Base-by-base conservation (phyloP, 2,888 invertebrate genomes). In the Chalcosyrphus nemorum region DNA sequence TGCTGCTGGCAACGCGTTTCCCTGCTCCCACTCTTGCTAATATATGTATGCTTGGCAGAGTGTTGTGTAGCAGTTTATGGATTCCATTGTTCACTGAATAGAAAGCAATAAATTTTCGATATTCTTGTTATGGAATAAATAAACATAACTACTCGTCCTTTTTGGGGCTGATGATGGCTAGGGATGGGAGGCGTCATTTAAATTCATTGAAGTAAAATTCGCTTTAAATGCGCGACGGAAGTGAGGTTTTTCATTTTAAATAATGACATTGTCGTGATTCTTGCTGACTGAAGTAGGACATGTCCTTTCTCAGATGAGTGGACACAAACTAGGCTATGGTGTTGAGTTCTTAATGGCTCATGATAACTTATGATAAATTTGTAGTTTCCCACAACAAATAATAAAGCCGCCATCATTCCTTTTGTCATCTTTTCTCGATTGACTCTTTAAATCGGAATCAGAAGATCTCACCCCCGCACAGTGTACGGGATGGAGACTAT, bases 51-150 rank as follows among this genome's bases (percentile, higher is more conserved):
- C 32, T 13, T 32, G 56, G 56, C 38, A 45, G 21, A 29, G 29
- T 57, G 19, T 45, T 24, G n/a, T 65, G 43, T 59, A 74, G 52
- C 52, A 29, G 52, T 61, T 74, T 54, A 63, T 75, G 74, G 17
- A 71, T 61, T 41, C 59, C 27, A 59, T 63, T 80, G 78, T 57
- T 74, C 82, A 78, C 19, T 74, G 78, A 84, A 84, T 74, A 63
- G 68, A 80, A 61, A 74, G 70, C 74, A 80, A 84, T 84, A 84
- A 84, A 84, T 84, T 80, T 43, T 65, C 74, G 68, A 84, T 74
- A 68, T 78, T 68, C 66, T 27, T 50, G 50, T 63, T 56, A 57
- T 57, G 80, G 57, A 72, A 70, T 78, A 70, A 72, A 78, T 63
- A 57, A 72, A 72, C 56, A 77, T 50, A 66, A 66, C 74, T 47